Percentiles rank a stretch among this genome's conserved stretches.
Conservation (phyloP, 2,888 invertebrate species). For the Pomacea canaliculata region DNA sequence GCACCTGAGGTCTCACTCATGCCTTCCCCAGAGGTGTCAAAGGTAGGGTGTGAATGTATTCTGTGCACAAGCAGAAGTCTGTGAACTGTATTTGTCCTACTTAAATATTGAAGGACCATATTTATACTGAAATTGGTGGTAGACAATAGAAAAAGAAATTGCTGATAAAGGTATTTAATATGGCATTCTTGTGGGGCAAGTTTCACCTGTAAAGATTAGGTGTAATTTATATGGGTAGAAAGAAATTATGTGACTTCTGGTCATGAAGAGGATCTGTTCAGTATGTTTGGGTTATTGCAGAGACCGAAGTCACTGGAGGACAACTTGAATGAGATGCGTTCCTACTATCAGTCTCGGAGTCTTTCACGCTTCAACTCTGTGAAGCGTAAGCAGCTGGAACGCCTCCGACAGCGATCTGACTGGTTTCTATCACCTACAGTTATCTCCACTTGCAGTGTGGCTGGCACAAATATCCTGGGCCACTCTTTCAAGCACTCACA, state of each 20-base stretch:
- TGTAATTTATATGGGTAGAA: too few species aligned
- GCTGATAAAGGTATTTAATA: too few species aligned
- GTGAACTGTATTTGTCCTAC: too few species aligned
- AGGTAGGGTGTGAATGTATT: slow-evolving; percentile 39
- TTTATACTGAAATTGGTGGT: too few species aligned
- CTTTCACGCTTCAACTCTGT: slow-evolving; percentile 67
- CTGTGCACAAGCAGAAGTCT: neutral
- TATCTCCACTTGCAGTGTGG: slow-evolving; percentile 68
- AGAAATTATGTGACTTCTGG: too few species aligned
- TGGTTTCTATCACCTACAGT: slow-evolving; percentile 80
- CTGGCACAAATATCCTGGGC: slow-evolving; percentile 13
- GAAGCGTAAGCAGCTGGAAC: slow-evolving; percentile 86
- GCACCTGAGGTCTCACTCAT: slow-evolving; percentile 63
- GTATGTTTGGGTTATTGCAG: slow-evolving; percentile 38
- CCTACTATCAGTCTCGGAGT: slow-evolving; percentile 52
- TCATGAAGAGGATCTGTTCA: too few species aligned
- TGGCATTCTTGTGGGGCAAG: too few species aligned
- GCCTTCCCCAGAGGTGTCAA: slow-evolving; percentile 61
- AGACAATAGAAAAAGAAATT: too few species aligned
- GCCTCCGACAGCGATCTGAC: slow-evolving; percentile 96
- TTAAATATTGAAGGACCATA: neutral
- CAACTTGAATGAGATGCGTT: slow-evolving; percentile 58
- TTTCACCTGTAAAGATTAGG: neutral
- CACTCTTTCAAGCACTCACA: slow-evolving; percentile 9
- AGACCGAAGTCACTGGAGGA: slow-evolving; percentile 63